These are phyloP conservation scores for Lasaia peninsularis DNA, from an alignment of 1,140 invertebrate species.

Conservation along the genomic window DNA sequence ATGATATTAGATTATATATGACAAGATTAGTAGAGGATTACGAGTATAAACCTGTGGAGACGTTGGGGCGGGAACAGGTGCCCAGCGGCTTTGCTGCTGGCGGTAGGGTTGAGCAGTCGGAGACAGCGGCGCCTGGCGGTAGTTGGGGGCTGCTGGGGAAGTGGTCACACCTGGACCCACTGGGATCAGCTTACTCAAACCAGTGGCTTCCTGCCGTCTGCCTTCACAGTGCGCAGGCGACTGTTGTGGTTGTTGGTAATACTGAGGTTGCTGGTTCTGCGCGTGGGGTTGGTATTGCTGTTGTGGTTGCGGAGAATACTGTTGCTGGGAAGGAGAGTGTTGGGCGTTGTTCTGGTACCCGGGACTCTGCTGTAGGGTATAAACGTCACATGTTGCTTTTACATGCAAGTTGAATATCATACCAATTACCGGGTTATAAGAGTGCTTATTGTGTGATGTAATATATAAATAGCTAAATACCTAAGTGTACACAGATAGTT, in stretches of 20 bases:
- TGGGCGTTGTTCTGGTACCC: slow-evolving; percentile 70
- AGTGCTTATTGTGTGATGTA: not conserved
- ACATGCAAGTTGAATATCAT: not conserved
- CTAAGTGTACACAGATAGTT: not conserved
- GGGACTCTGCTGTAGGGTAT: slow-evolving; percentile 62
- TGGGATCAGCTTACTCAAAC: slow-evolving; percentile 68
- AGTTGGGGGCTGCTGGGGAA: slow-evolving; percentile 36
- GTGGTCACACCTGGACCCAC: slow-evolving; percentile 52
- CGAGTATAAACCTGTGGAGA: slow-evolving; percentile 60
- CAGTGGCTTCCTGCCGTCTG: slow-evolving; percentile 47
- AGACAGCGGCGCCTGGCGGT: slow-evolving; percentile 60
- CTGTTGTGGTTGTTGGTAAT: slow-evolving; percentile 46
- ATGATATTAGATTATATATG: not conserved
- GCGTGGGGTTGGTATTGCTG: slow-evolving; percentile 46
- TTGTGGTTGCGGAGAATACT: slow-evolving; percentile 58
- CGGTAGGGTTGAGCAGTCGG: slow-evolving; percentile 67
- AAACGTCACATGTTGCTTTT: slow-evolving; percentile 17
- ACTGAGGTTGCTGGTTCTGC: slow-evolving; percentile 42
- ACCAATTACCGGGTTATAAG: not conserved
- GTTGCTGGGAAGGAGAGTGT: slow-evolving; percentile 64
- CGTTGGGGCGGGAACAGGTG: slow-evolving; percentile 62
- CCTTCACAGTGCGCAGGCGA: slow-evolving; percentile 58
- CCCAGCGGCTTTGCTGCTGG: slow-evolving; percentile 60
- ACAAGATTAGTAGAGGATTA: not conserved
- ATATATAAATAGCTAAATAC: not conserved